Conservation (phyloP, 2,113 vertebrate genomes). For the Tupaia tana region DNA sequence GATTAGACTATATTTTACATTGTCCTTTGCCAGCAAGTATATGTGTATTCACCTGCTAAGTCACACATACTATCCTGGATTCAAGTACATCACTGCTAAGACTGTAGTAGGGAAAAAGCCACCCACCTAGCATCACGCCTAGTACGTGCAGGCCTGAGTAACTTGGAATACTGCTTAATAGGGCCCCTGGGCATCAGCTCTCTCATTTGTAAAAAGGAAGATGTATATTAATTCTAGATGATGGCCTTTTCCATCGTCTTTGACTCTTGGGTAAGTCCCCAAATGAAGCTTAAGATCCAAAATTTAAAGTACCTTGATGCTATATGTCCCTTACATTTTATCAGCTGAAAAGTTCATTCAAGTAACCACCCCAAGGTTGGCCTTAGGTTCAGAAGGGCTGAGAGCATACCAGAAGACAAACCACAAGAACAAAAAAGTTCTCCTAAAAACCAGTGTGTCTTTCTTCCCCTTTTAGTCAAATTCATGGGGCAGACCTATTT, state of each 20-base stretch:
- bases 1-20: background rate
- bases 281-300: slow-evolving; percentile 18
- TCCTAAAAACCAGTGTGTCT: background rate
- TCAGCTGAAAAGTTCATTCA: background rate
- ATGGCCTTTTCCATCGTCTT: background rate
- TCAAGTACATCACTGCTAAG: background rate
- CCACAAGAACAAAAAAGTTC: slow-evolving; percentile 12
- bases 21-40: background rate
- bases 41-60: background rate
- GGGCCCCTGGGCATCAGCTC: background rate
- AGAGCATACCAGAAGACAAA: background rate
- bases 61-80: background rate
- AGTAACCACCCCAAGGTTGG: background rate
- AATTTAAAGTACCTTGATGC: background rate
- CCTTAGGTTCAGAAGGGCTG: background rate
- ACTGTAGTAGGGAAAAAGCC: background rate
- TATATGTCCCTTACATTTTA: background rate
- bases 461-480: background rate
- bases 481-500: background rate
- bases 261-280: background rate
- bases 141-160: background rate
- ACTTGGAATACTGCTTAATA: background rate
- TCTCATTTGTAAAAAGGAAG: background rate
- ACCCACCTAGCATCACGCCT: background rate
- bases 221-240: background rate